Evolutionary conservation across 2,797 vertebrate genomes (phyloP).

Genomic region (Scleropages formosus): DNA sequence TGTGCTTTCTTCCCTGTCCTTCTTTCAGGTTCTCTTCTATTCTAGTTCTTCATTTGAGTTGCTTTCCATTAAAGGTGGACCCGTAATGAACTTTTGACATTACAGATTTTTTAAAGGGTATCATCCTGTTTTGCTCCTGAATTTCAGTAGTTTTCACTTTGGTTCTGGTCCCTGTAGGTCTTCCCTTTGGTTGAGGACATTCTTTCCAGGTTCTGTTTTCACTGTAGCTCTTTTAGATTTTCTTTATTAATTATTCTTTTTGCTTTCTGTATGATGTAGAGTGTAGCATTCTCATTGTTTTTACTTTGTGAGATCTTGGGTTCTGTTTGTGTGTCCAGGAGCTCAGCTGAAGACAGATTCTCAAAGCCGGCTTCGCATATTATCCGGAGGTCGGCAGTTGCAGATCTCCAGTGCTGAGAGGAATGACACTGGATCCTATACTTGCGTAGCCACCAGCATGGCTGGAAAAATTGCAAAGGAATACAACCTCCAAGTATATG

Average conservation of each 20-base stretch:
- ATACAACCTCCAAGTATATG: constrained; percentile 85
- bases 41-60: too few relatives aligned
- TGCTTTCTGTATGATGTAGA: not conserved
- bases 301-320: not conserved
- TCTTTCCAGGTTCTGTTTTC: not conserved
- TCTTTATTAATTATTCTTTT: not conserved
- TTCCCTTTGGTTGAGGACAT: not conserved
- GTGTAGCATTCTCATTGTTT: not conserved
- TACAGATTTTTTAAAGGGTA: not conserved
- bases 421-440: constrained; percentile 80
- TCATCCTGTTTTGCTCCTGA: not conserved
- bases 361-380: constrained; percentile 65
- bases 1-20: not conserved
- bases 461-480: constrained; percentile 80
- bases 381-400: constrained; percentile 90
- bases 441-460: constrained; percentile 79
- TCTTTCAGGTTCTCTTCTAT: not conserved
- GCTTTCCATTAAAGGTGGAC: too few relatives aligned
- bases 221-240: not conserved
- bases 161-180: not conserved
- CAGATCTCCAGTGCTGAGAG: constrained; percentile 79
- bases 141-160: not conserved
- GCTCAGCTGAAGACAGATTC: constrained; percentile 67
- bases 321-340: constrained; percentile 58
- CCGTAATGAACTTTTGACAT: too few relatives aligned